Evolutionary conservation across 2,113 vertebrate genomes (phyloP), one percentile per base, ranked within the genome.

Genomic region (Clupea harengus): DNA sequence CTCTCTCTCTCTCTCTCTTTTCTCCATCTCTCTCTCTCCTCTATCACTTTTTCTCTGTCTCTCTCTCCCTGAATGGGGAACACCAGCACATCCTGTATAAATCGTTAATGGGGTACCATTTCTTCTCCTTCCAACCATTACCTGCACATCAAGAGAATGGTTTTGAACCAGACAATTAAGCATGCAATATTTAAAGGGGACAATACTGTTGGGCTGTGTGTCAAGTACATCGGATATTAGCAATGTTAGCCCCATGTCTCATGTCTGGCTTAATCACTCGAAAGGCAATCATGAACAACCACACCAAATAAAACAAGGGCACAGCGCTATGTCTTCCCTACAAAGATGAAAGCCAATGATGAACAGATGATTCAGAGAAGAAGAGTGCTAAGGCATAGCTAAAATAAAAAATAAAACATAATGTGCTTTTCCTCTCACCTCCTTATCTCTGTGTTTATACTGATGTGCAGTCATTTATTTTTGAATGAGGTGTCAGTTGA

Each of bases 401-500:
- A 39, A 44, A 39, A 78, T 39, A 8, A 10, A 32, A 75, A 32
- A 39, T 39, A 28, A 5, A 78, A 78, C 72, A 78, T 78, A 78
- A 39, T 78, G 28, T 39, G 72, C 13, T 78, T 32, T 32, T 4
- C 5, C 32, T 10, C 64, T 39, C n/a, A 9, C 60, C 8, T 25
- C 28, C 10, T 15, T 78, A 18, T 78, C 72, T 39, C 10, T 78
- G 28, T 78, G 72, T 60, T 60, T 60, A 60, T 60, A 60, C 54
- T 39, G 72, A 78, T 78, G 32, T 39, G 72, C 28, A 39, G 72
- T 78, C 39, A 78, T 78, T 78, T 32, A 17, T 78, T 78, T 92
- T 86, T 87, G 90, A 90, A 91, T 88, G 84, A 90, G 89, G 89
- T 84, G 89, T 90, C 90, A 87, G 25, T 72, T 72, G 72, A 39